phyloP scores from a whole-genome alignment of 2,888 invertebrate genomes.

The Pseudolycoriella hygida region DNA sequence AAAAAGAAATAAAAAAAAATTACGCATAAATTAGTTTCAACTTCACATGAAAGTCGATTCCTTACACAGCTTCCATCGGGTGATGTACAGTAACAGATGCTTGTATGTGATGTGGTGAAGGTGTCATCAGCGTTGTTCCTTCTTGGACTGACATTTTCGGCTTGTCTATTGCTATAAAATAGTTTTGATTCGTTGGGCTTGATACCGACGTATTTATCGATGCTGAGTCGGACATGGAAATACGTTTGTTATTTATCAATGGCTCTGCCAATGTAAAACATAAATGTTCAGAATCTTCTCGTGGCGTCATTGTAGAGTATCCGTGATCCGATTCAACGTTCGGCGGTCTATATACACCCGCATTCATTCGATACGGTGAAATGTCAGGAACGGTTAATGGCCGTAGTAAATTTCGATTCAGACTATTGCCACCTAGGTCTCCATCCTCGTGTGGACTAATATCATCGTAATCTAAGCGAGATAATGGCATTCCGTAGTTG shows the following conservation, averaged over 20 bases:
- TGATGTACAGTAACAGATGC: conserved; percentile 83
- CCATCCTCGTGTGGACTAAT: conserved; percentile 31
- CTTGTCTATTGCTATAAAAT: conserved; percentile 5
- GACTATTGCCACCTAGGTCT: conserved; percentile 15
- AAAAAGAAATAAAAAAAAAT: too few species aligned
- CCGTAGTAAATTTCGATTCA: conserved; percentile 46
- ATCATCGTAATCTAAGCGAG: conserved; percentile 53
- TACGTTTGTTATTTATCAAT: conserved; percentile 31
- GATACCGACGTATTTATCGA: conserved; percentile 35
- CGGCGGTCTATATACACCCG: conserved; percentile 52
- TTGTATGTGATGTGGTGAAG: conserved; percentile 40
- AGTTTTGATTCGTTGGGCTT: conserved; percentile 22
- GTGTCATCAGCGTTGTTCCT: conserved; percentile 13
- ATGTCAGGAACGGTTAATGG: conserved; percentile 45
- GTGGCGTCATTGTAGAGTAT: conserved; percentile 86
- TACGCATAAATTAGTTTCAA: too few species aligned
- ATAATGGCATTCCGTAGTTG: conserved; percentile 46
- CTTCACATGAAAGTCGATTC: too few species aligned
- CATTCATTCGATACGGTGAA: conserved; percentile 71
- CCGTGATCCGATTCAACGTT: conserved; percentile 68
- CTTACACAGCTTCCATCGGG: conserved; percentile 54
- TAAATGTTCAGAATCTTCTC: conserved; percentile 73
- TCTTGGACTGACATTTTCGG: neutral
- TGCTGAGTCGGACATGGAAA: conserved; percentile 39
- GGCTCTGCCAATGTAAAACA: conserved; percentile 55